Conservation (phyloP, 2,113 vertebrate species). For the Dipodomys spectabilis region DNA sequence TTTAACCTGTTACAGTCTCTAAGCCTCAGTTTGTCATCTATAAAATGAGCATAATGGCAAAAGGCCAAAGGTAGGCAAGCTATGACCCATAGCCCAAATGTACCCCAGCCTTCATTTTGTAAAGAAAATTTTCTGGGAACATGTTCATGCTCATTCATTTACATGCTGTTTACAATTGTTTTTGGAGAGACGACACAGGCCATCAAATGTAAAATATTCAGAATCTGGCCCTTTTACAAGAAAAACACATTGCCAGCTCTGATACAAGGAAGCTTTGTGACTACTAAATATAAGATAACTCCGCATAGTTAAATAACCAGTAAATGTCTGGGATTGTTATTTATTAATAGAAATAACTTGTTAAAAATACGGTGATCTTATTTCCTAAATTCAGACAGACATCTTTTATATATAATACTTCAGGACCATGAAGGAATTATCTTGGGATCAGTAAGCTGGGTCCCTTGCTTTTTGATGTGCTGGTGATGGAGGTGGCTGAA, state of each 20-base stretch:
- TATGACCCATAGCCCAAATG: neutral
- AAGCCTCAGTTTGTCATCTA: neutral
- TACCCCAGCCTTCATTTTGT: neutral
- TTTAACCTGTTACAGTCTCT: neutral
- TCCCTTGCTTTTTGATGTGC: neutral
- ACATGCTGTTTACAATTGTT: neutral
- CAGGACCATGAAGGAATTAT: neutral
- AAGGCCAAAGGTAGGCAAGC: neutral
- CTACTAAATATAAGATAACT: neutral
- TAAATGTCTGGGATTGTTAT: neutral
- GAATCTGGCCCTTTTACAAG: neutral
- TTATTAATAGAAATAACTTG: neutral
- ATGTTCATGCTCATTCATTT: neutral
- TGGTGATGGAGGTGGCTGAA: conserved; percentile 16
- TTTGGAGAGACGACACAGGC: neutral
- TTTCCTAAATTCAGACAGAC: too few species aligned
- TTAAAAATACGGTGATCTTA: too few species aligned
- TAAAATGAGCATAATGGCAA: conserved; percentile 23
- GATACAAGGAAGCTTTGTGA: neutral
- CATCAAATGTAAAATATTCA: conserved; percentile 37
- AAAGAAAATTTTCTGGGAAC: neutral
- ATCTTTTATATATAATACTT: neutral
- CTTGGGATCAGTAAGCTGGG: neutral
- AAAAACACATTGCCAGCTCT: neutral
- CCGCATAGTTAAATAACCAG: neutral